Percentiles rank a stretch among this genome's conserved stretches.
Evolutionary conservation across 2,888 invertebrate genomes (phyloP).

Genomic region (Hirtodrosophila duncani): DNA sequence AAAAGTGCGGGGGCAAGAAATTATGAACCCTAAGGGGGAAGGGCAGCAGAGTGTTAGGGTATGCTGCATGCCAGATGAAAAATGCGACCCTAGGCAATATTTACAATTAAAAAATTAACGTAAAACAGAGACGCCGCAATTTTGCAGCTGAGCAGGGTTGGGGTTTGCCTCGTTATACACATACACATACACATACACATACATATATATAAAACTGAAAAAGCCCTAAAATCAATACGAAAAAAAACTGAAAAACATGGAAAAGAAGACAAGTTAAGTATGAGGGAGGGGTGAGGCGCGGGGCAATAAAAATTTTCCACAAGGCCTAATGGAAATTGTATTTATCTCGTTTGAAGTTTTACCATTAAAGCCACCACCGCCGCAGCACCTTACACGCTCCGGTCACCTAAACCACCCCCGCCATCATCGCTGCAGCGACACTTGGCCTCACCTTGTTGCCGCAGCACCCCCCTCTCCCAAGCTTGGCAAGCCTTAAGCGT

Average conservation of each 20-base stretch:
- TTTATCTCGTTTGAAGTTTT: constrained; percentile 69
- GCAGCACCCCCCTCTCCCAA: constrained; percentile 15
- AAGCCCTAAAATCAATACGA: constrained; percentile 66
- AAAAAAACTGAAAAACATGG: constrained; percentile 32
- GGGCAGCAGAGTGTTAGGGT: constrained; percentile 1
- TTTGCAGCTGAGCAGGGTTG: background rate
- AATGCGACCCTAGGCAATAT: constrained; percentile 70
- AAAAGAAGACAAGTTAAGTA: constrained; percentile 58
- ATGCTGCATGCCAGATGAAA: constrained; percentile 54
- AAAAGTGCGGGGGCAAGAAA: constrained; percentile 35
- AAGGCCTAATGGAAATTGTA: constrained; percentile 70
- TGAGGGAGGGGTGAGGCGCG: constrained; percentile 64
- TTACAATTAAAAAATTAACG: constrained; percentile 74
- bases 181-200: too few relatives aligned
- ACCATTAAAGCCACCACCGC: constrained; percentile 12
- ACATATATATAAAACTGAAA: constrained; percentile 69
- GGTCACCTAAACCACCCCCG: constrained; percentile 18
- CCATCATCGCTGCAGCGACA: constrained; percentile 42
- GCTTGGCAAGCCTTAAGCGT: constrained; percentile 53
- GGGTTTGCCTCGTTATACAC: background rate
- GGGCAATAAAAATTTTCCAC: too few relatives aligned
- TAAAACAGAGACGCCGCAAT: constrained; percentile 53
- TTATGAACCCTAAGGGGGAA: constrained; percentile 55
- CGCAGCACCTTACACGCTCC: constrained; percentile 18
- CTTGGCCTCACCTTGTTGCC: constrained; percentile 61